These are phyloP conservation scores for Anaspis maculata DNA, from an alignment of 2,888 invertebrate species.

Conservation along the genomic window DNA sequence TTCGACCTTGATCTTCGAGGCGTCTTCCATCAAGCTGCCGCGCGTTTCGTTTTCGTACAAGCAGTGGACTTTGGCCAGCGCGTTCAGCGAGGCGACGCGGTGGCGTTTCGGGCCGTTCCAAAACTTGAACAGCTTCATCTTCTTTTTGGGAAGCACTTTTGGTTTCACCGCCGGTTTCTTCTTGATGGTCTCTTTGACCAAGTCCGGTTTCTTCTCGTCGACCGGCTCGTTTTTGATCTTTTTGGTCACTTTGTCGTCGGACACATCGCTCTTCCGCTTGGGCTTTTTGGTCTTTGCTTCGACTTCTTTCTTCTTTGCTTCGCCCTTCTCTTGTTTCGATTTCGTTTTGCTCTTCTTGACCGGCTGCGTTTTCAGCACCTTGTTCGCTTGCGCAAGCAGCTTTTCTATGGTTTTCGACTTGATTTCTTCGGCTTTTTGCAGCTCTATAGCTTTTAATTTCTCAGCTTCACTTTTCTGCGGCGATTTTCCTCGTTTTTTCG, in stretches of 20 bases:
- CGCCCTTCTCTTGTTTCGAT: conserved; percentile 8
- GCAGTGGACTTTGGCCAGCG: conserved; percentile 83
- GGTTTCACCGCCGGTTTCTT: conserved; percentile 8
- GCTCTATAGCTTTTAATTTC: conserved; percentile 30
- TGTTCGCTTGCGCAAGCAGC: conserved; percentile 22
- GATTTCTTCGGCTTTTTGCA: conserved; percentile 20
- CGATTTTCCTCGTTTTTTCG: conserved; percentile 6
- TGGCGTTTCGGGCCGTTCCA: conserved; percentile 75
- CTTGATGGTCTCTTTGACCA: too few relatives aligned
- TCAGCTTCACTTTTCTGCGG: conserved; percentile 30
- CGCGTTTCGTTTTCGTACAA: conserved; percentile 82
- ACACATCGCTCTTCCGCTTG: conserved; percentile 13
- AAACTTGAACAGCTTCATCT: conserved; percentile 57
- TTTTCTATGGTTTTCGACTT: conserved; percentile 24
- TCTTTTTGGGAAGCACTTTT: conserved; percentile 18
- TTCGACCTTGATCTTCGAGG: neutral
- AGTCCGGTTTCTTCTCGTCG: conserved; percentile 8
- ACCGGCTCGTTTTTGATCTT: conserved; percentile 13
- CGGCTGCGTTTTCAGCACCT: conserved; percentile 12
- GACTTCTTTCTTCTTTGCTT: conserved; percentile 6
- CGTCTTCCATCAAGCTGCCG: conserved; percentile 17
- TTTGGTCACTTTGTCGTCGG: conserved; percentile 6
- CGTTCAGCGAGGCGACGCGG: conserved; percentile 82
- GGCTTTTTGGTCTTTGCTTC: conserved; percentile 10
- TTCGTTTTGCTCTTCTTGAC: conserved; percentile 9